phyloP scores from a whole-genome alignment of 2,113 vertebrate species.

The Daubentonia madagascariensis region DNA sequence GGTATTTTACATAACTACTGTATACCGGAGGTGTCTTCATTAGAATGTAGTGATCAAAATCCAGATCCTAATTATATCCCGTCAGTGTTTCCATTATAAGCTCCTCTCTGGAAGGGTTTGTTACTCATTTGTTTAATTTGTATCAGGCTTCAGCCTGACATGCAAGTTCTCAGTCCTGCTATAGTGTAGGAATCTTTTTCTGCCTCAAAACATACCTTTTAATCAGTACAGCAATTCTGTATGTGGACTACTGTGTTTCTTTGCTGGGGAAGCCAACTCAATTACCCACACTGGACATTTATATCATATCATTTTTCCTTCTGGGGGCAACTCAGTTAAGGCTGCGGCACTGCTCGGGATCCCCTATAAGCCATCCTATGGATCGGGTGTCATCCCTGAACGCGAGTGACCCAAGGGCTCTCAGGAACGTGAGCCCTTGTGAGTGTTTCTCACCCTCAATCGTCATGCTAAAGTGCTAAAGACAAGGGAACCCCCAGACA shows the following conservation, averaged over 20 bases:
- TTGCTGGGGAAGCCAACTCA: not conserved
- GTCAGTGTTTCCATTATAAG: constrained; percentile 52
- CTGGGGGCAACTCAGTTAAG: not conserved
- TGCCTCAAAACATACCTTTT: constrained; percentile 40
- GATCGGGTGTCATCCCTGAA: not conserved
- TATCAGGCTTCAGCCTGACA: constrained; percentile 45
- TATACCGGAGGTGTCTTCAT: constrained; percentile 25
- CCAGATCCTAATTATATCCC: constrained; percentile 63
- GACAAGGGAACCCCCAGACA: not conserved
- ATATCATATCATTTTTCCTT: not conserved
- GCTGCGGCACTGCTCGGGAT: not conserved
- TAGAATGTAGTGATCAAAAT: constrained; percentile 67
- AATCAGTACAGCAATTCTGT: not conserved
- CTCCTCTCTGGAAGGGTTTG: constrained; percentile 41
- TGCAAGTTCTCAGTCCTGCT: constrained; percentile 43
- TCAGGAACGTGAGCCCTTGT: not conserved
- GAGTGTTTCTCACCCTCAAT: not conserved
- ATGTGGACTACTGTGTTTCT: not conserved
- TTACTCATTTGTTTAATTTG: constrained; percentile 65
- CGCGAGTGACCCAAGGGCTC: not conserved
- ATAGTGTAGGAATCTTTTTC: constrained; percentile 30
- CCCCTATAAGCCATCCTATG: not conserved
- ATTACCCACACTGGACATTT: not conserved
- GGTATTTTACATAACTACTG: constrained; percentile 67
- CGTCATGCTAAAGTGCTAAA: not conserved